Evolutionary conservation across 2,888 invertebrate species (phyloP).

Genomic region (Chirona hameri): DNA sequence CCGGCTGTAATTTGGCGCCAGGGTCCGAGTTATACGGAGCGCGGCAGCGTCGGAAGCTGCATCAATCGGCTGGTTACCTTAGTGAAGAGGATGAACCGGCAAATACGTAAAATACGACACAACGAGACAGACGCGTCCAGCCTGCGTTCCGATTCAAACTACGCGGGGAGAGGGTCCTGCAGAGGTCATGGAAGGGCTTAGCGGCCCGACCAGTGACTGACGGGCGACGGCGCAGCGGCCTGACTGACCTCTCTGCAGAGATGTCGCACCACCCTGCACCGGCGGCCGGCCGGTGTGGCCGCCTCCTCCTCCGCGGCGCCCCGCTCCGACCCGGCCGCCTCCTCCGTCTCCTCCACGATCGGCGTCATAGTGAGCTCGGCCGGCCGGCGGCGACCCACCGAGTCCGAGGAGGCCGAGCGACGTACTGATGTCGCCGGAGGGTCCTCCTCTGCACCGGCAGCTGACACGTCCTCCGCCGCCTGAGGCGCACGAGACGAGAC

Average conservation of each 20-base stretch:
- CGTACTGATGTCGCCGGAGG: neutral
- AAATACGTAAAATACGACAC: too few species aligned
- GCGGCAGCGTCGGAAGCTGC: too few species aligned
- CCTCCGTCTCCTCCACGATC: slow-evolving; percentile 6
- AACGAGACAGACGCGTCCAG: too few species aligned
- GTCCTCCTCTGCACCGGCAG: neutral
- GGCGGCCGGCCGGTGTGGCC: neutral
- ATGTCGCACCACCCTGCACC: neutral
- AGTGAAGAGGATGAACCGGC: too few species aligned
- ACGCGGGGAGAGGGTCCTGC: too few species aligned
- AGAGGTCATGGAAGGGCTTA: too few species aligned
- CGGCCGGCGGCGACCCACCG: neutral
- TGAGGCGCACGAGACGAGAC: neutral
- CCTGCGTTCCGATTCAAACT: too few species aligned
- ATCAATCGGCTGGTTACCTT: too few species aligned
- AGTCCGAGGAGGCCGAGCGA: neutral
- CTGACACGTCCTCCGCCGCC: neutral
- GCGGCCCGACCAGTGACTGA: too few species aligned
- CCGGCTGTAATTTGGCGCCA: too few species aligned
- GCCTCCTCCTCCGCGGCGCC: neutral
- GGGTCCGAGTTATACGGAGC: too few species aligned
- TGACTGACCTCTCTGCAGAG: slow-evolving; percentile 9
- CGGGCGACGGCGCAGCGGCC: too few species aligned
- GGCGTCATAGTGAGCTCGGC: neutral
- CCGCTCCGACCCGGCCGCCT: neutral